Percentiles rank a stretch among this genome's conserved stretches.
phyloP scores from a whole-genome alignment of 2,113 vertebrate species.

The Dascyllus trimaculatus region DNA sequence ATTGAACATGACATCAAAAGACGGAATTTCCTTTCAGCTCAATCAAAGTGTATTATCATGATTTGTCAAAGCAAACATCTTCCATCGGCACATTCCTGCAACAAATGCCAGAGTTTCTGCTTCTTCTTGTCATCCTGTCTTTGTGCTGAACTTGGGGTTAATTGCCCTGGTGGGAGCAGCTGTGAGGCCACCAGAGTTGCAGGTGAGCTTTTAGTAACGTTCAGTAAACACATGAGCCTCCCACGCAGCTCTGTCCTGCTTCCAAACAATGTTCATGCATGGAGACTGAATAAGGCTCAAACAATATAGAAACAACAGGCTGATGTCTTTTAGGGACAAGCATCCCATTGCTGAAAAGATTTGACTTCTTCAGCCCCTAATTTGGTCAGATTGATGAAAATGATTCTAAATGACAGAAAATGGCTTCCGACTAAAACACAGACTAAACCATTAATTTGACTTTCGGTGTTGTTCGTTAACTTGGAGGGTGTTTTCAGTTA shows the following conservation, averaged over 20 bases:
- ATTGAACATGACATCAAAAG: constrained; percentile 26
- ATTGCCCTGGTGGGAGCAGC: constrained; percentile 65
- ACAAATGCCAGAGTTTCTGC: constrained; percentile 36
- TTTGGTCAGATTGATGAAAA: not conserved
- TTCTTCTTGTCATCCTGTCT: constrained; percentile 35
- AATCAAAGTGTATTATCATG: constrained; percentile 34
- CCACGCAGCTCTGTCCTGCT: constrained; percentile 60
- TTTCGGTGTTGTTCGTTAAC: constrained; percentile 12
- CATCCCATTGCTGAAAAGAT: not conserved
- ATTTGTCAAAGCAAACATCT: constrained; percentile 23
- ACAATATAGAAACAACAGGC: constrained; percentile 53
- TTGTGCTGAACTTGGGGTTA: constrained; percentile 65
- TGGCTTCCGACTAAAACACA: not conserved
- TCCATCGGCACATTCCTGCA: constrained; percentile 6
- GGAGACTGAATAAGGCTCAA: constrained; percentile 29
- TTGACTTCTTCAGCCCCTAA: not conserved
- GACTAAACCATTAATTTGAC: not conserved
- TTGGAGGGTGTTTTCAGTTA: constrained; percentile 46
- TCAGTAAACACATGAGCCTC: constrained; percentile 61
- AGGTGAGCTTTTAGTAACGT: constrained; percentile 69
- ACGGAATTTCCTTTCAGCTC: constrained; percentile 16
- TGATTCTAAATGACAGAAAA: not conserved
- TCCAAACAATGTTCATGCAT: constrained; percentile 62
- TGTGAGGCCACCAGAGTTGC: constrained; percentile 66
- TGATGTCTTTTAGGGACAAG: constrained; percentile 18